These are phyloP conservation scores for roundworm (Caenorhabditis elegans) DNA, from an alignment of 1,140 invertebrate species.

Conservation along the genomic window DNA sequence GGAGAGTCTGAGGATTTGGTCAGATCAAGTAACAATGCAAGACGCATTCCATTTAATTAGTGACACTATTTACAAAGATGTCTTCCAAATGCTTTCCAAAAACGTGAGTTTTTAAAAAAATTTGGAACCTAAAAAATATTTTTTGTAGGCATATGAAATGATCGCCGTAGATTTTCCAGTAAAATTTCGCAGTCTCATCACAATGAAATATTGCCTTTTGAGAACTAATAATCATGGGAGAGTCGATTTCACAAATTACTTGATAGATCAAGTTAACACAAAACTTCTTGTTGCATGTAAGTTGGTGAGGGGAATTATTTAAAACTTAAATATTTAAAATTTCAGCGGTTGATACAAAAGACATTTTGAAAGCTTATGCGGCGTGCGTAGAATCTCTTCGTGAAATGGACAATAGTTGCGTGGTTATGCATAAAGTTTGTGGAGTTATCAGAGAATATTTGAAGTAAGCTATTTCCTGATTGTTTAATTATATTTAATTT, in stretches of 20 bases:
- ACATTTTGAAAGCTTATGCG: slow-evolving; percentile 94
- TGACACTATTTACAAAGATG: neutral
- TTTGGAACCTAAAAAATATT: neutral
- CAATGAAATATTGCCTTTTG: slow-evolving; percentile 18
- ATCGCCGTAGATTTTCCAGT: slow-evolving; percentile 22
- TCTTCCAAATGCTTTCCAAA: neutral
- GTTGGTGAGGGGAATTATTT: neutral
- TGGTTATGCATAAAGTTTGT: slow-evolving; percentile 89
- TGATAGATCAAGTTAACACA: slow-evolving; percentile 45
- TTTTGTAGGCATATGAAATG: slow-evolving; percentile 33
- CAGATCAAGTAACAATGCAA: neutral
- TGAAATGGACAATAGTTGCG: slow-evolving; percentile 86
- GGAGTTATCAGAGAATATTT: slow-evolving; percentile 80
- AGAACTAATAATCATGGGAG: slow-evolving; percentile 48
- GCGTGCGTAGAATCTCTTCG: slow-evolving; percentile 87
- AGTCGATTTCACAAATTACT: slow-evolving; percentile 44
- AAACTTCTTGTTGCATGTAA: slow-evolving; percentile 54
- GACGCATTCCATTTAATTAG: neutral
- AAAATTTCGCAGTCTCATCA: neutral
- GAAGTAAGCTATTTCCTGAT: slow-evolving; percentile 67
- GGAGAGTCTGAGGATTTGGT: slow-evolving; percentile 16
- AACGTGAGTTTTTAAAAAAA: neutral
- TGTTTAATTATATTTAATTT: no score
- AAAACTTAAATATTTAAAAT: neutral
- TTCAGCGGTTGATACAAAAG: slow-evolving; percentile 88